phyloP scores from a whole-genome alignment of 2,797 vertebrate genomes.

The Sebastes reedi region DNA sequence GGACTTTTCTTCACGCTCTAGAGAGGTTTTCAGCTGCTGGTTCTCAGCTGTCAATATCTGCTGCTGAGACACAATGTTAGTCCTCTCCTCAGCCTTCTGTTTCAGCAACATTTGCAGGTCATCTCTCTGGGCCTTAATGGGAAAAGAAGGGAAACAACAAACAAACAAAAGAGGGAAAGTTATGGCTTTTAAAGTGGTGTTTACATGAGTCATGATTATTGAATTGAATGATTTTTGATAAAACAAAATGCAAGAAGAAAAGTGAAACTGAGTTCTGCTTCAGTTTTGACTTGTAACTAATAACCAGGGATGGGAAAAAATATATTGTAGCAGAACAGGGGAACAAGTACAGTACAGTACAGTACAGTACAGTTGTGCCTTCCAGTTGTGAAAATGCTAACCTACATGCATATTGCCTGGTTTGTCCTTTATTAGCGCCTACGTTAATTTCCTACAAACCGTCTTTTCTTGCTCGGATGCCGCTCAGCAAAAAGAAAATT shows the following conservation, averaged over 20 bases:
- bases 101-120: slow-evolving; percentile 82
- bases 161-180: background rate
- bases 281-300: background rate
- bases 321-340: too few relatives aligned
- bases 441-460: background rate
- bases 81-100: slow-evolving; percentile 79
- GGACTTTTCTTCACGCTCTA: slow-evolving; percentile 88
- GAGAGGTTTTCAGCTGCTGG: slow-evolving; percentile 83
- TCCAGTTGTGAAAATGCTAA: background rate
- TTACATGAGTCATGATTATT: background rate
- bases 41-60: slow-evolving; percentile 86
- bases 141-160: slow-evolving; percentile 7
- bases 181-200: background rate
- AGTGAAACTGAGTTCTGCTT: background rate
- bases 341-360: too few relatives aligned
- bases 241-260: background rate
- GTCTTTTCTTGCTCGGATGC: background rate
- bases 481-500: background rate
- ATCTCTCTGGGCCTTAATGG: slow-evolving; percentile 81
- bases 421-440: background rate
- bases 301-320: background rate
- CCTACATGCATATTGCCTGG: too few relatives aligned
- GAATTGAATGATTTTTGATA: background rate
- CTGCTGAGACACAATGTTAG: slow-evolving; percentile 80
- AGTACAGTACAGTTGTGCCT: background rate